Evolutionary conservation across 2,113 vertebrate genomes (phyloP).

Genomic region (Saccopteryx bilineata): DNA sequence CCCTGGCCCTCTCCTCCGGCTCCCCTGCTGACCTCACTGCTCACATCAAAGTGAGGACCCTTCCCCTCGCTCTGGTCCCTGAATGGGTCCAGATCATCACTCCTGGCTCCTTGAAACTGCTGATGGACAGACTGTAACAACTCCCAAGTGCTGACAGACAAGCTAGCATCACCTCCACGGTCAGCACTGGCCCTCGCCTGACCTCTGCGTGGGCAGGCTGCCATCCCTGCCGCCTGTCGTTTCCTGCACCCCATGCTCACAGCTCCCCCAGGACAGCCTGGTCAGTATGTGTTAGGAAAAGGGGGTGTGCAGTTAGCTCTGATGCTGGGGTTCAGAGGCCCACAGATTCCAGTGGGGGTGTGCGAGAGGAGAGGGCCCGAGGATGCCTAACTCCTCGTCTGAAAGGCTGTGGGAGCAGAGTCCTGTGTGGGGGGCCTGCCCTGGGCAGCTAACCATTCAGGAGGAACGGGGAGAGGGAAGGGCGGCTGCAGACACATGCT

Average conservation of each 20-base stretch:
- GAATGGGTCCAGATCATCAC: constrained; percentile 16
- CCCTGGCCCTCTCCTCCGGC: not conserved
- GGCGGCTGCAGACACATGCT: fast-evolving
- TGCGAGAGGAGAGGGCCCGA: not conserved
- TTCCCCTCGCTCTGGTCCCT: constrained; percentile 11
- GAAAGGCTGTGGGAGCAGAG: not conserved
- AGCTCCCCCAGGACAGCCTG: not conserved
- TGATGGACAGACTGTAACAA: constrained; percentile 72
- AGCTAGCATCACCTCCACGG: not conserved
- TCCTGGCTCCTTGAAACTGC: not conserved
- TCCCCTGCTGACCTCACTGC: constrained; percentile 64
- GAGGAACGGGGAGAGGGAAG: not conserved
- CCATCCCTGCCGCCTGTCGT: too few species aligned
- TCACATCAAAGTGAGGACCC: constrained; percentile 79
- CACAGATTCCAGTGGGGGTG: not conserved
- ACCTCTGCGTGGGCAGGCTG: not conserved
- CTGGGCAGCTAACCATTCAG: not conserved
- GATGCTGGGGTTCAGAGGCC: not conserved
- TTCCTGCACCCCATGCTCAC: not conserved
- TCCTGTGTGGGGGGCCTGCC: too few species aligned
- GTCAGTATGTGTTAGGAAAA: not conserved
- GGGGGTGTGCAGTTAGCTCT: not conserved
- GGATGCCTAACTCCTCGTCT: not conserved
- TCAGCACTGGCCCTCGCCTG: not conserved
- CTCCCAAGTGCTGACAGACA: constrained; percentile 63